Conservation (phyloP, 2,113 vertebrate species). For the Ia io region DNA sequence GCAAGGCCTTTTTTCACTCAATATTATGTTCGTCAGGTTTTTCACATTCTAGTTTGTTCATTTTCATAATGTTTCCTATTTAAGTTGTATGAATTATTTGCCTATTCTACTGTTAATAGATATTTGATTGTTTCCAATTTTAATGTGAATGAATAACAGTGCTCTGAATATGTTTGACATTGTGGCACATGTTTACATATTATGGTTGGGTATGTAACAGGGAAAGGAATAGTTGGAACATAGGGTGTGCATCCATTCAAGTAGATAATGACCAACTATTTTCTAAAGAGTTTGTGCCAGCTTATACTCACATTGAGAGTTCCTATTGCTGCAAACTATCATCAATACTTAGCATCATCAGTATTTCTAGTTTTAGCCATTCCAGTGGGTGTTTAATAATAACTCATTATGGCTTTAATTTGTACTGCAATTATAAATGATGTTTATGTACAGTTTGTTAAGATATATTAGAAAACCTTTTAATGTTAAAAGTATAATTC, state of each 20-base stretch:
- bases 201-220: background rate
- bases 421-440: background rate
- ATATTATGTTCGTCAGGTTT: background rate
- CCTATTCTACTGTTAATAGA: background rate
- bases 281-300: background rate
- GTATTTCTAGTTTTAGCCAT: background rate
- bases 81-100: background rate
- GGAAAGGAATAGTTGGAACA: background rate
- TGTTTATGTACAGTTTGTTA: background rate
- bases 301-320: background rate
- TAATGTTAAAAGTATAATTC: background rate
- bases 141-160: background rate
- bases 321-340: background rate
- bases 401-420: background rate
- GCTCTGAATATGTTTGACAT: background rate
- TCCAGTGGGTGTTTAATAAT: background rate
- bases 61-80: background rate
- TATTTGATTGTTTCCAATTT: background rate
- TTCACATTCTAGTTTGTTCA: background rate
- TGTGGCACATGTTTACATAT: background rate
- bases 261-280: background rate
- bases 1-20: background rate
- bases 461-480: background rate
- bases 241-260: background rate
- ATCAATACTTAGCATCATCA: background rate